These are phyloP conservation scores for Menura novaehollandiae DNA, from an alignment of 2,113 vertebrate genomes.

Conservation along the genomic window DNA sequence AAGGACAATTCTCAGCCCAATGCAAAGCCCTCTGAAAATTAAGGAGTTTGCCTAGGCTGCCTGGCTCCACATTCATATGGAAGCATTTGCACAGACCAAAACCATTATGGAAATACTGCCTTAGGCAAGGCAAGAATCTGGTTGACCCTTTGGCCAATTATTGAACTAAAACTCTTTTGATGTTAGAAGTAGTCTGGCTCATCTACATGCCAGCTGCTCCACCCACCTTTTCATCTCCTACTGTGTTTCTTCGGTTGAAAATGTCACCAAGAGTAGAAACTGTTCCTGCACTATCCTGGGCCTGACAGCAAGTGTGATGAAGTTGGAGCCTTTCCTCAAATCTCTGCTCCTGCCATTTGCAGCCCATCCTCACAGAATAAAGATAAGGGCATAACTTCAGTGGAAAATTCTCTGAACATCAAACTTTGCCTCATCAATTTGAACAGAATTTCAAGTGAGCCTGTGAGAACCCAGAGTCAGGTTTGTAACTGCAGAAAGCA, in stretches of 20 bases:
- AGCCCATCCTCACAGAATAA: not conserved
- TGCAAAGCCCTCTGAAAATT: not conserved
- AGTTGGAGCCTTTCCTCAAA: not conserved
- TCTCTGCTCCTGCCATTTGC: not conserved
- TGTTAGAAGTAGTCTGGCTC: not conserved
- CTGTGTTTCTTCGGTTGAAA: not conserved
- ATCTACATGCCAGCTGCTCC: not conserved
- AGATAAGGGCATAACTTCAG: not conserved
- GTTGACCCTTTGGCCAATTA: not conserved
- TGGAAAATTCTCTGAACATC: not conserved
- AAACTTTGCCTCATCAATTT: not conserved
- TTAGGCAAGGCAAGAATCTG: not conserved
- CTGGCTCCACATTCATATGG: not conserved
- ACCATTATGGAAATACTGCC: not conserved
- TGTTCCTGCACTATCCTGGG: not conserved
- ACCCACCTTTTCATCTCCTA: not conserved
- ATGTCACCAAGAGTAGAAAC: not conserved
- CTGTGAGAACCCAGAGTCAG: not conserved
- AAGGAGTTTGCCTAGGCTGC: not conserved
- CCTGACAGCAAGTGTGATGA: fast-evolving
- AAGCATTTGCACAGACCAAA: not conserved
- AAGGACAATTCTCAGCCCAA: not conserved
- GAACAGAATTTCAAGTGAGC: not conserved
- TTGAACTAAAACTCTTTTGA: not conserved
- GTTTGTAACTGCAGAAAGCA: not conserved